These are phyloP conservation scores for Mactra quadrangularis DNA, from an alignment of 1,140 invertebrate genomes.

Conservation along the genomic window DNA sequence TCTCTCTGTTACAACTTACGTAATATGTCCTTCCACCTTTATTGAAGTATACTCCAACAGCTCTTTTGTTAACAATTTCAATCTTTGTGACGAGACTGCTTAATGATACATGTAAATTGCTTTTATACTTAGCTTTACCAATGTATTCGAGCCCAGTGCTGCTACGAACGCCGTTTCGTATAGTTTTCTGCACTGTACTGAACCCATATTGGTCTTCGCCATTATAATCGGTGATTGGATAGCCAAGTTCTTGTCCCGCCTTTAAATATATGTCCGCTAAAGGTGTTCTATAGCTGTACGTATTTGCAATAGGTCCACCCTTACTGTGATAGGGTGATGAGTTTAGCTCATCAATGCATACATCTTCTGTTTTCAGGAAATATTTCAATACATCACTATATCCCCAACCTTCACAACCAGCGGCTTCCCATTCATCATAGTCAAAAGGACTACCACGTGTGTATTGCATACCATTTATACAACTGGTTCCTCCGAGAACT, in stretches of 20 bases:
- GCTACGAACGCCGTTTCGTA: conserved; percentile 10
- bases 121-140: not conserved
- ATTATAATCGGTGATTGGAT: too few relatives aligned
- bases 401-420: conserved; percentile 96
- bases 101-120: conserved; percentile 5
- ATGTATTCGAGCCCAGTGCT: conserved; percentile 5
- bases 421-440: conserved; percentile 94
- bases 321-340: conserved; percentile 66
- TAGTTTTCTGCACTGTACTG: not conserved
- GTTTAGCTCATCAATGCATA: conserved; percentile 54
- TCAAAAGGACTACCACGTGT: too few relatives aligned
- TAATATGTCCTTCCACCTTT: not conserved
- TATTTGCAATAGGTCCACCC: conserved; percentile 68
- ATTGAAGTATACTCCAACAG: conserved; percentile 5
- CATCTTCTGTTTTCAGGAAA: conserved; percentile 91
- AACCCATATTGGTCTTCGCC: conserved; percentile 43
- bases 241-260: conserved; percentile 70
- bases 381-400: too few relatives aligned
- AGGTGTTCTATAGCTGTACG: conserved; percentile 57
- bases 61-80: conserved; percentile 3
- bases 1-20: conserved; percentile 9
- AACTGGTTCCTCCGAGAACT: conserved; percentile 90
- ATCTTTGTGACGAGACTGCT: not conserved
- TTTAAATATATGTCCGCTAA: conserved; percentile 65
- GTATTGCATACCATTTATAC: conserved; percentile 98